phyloP scores from a whole-genome alignment of 2,888 invertebrate genomes.

The Mesorhabditis sp. region DNA sequence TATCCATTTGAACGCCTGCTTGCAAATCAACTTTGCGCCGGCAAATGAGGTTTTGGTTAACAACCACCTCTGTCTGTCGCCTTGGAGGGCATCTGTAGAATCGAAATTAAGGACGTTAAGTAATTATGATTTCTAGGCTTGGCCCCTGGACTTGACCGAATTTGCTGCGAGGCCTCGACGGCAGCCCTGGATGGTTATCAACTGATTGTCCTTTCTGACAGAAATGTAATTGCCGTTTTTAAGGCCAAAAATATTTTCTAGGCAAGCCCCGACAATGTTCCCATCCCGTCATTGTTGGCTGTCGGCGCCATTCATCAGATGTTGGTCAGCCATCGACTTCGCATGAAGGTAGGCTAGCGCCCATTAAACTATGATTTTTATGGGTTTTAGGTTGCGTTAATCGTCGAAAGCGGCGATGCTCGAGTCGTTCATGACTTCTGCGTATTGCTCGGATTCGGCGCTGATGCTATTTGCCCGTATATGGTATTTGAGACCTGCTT shows the following conservation, averaged over 20 bases:
- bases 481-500: constrained; percentile 84
- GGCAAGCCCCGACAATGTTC: constrained; percentile 57
- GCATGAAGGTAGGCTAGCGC: constrained; percentile 74
- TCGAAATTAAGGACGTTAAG: not conserved
- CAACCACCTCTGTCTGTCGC: too few relatives aligned
- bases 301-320: constrained; percentile 91
- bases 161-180: constrained; percentile 76
- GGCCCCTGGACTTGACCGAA: constrained; percentile 73
- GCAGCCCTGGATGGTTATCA: constrained; percentile 78
- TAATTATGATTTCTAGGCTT: constrained; percentile 65
- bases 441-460: constrained; percentile 85
- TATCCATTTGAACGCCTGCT: too few relatives aligned
- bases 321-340: constrained; percentile 84
- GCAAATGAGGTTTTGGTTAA: too few relatives aligned
- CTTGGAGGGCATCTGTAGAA: too few relatives aligned
- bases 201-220: constrained; percentile 81
- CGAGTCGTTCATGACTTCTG: constrained; percentile 87
- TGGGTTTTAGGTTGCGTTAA: constrained; percentile 68
- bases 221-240: constrained; percentile 54
- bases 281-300: constrained; percentile 74
- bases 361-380: not conserved
- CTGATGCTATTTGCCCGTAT: constrained; percentile 88
- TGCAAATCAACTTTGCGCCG: too few relatives aligned
- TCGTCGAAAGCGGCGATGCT: constrained; percentile 93
- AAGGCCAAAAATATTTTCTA: not conserved